Base-by-base conservation (phyloP, 2,113 vertebrate genomes). In the Argyrosomus japonicus region DNA sequence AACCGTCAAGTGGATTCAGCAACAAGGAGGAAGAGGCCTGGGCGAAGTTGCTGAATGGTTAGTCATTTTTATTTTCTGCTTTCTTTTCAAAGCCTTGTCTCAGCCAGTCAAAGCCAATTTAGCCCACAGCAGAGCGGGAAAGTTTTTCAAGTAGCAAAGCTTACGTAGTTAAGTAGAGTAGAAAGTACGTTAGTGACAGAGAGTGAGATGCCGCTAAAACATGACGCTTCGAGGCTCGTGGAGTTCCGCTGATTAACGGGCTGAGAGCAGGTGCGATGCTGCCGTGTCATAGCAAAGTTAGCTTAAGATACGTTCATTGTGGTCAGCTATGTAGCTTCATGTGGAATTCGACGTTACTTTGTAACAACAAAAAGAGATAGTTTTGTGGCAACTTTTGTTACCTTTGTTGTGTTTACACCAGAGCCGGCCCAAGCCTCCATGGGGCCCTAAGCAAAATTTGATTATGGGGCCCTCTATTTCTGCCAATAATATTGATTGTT, bases 1-100 rank as follows among this genome's bases (percentile, higher is more conserved):
- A 91, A 91, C 84, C 58, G 51, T 29, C 45, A 75, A 82, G 77
- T 25, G 65, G 45, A 27, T 58, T 2, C 51, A 54, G 12, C 54
- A 47, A 54, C 62, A 64, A 73, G 21, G 29, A 75, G 23, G 23
- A 14, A 10, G 6, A 1, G 8, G 0, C 3, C 43, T 18, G 36
- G 19, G 17, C n/a, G 3, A 17, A 58, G 71, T 0, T 1, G 10
- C 7, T 53, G 40, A 68, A 53, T 74, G 87, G 78, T 89, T 5
- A 1, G 80, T 71, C 0, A 12, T 17, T 63, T 60, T 0, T 45
- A 9, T 8, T 62, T 19, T 1, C 6, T 11, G 14, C 3, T 11
- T 45, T 32, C 2, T 53, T 48, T 79, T 15, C 0, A 68, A 6
- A 32, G n/a, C 54, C 13, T 48, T 45, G 23, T 8, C 21, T 4